Conservation (phyloP, 2,113 vertebrate genomes). For the Thunnus thynnus region DNA sequence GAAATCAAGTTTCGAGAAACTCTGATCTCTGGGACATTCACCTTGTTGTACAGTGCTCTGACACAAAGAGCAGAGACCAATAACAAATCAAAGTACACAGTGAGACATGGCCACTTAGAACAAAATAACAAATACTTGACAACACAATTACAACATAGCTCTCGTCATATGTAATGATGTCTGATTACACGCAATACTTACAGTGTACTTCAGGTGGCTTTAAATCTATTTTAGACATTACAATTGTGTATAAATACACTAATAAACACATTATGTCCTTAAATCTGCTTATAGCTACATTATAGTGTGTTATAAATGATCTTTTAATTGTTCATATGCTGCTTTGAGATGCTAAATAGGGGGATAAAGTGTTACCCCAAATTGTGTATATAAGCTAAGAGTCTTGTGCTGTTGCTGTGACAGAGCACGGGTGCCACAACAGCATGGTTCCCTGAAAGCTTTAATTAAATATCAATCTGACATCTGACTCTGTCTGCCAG, state of each 20-base stretch:
- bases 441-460: conserved; percentile 53
- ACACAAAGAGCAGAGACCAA: conserved; percentile 3
- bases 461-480: conserved; percentile 80
- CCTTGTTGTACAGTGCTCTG: conserved; percentile 9
- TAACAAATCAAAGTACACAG: conserved; percentile 20
- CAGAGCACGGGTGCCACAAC: conserved; percentile 22
- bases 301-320: neutral
- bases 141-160: neutral
- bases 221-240: neutral
- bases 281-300: conserved; percentile 7
- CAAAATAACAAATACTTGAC: neutral
- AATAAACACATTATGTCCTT: neutral
- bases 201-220: neutral
- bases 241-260: neutral
- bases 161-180: neutral
- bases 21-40: conserved; percentile 45
- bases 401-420: neutral
- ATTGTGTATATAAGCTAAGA: neutral
- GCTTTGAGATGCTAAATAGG: neutral
- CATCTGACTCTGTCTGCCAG: conserved; percentile 69
- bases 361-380: neutral
- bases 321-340: neutral
- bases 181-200: neutral
- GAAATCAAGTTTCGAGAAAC: neutral
- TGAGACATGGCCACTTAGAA: neutral